Evolutionary conservation across 2,888 invertebrate species (phyloP), one percentile per base, ranked within the genome.

Genomic region (Marasmarcha lunaedactyla): DNA sequence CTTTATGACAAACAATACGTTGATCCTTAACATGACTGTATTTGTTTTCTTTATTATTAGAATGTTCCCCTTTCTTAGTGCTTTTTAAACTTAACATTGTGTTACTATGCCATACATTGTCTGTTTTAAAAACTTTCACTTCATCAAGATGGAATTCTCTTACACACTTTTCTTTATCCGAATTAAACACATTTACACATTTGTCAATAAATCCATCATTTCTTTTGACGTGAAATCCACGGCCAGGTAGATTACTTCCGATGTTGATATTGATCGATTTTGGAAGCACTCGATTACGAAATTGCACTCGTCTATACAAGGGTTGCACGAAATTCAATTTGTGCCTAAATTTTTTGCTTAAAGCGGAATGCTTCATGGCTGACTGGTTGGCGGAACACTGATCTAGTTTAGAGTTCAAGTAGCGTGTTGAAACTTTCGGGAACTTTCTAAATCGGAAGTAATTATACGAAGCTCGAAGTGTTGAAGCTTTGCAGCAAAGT

Each of bases 251-350:
- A 63, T 72, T 63, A 12, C 42, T 20, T 20, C 7, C 49, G 42
- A 53, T 65, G 47, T 64, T 59, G 55, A 59, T 48, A 35, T 56
- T 54, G 40, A 64, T 43, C 9, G 54, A 47, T 38, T 50, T 51
- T 35, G 63, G 55, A 37, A 50, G 53, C 30, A 57, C 46, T 45
- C 59, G 59, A 35, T 57, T 56, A 27, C 47, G 40, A 14, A 47
- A 45, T 44, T 54, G 66, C 1, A 63, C 44, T 55, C 68, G 73
- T 44, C 54, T 63, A 41, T 79, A 81, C 34, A 81, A 59, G 4
- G 81, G 81, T 61, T 63, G 68, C 0, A 81, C 81, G 30, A 71
- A 64, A 43, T 54, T 52, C 9, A 60, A 47, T 35, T 69, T 67
- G 10, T 53, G 62, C 48, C 59, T 64, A 26, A 78, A 78, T 52